These are phyloP conservation scores for Molorchus minor DNA, from an alignment of 2,888 invertebrate species.

Conservation along the genomic window DNA sequence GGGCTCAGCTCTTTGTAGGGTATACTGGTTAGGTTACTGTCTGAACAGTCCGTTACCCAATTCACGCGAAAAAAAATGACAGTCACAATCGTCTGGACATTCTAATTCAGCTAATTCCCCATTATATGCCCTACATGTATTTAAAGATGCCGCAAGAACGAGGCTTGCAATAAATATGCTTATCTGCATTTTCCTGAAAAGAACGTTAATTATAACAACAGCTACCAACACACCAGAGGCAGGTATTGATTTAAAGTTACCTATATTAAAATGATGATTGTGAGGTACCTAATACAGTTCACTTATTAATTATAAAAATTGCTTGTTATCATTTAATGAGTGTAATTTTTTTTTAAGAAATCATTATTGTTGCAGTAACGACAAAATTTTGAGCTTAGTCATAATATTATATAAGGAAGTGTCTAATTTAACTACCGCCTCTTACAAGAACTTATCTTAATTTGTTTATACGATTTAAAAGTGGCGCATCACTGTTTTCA, in stretches of 20 bases:
- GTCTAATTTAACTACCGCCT: neutral
- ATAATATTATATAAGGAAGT: neutral
- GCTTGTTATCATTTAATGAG: too few relatives aligned
- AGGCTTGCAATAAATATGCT: slow-evolving; percentile 27
- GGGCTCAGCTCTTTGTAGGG: slow-evolving; percentile 75
- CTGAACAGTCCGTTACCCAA: slow-evolving; percentile 81
- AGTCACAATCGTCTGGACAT: slow-evolving; percentile 79
- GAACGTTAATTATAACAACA: too few relatives aligned
- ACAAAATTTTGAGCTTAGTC: neutral
- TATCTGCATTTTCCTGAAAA: slow-evolving; percentile 42
- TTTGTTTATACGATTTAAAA: neutral
- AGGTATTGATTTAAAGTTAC: too few relatives aligned
- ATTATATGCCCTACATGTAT: slow-evolving; percentile 60
- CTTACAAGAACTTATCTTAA: neutral
- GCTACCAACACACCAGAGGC: too few relatives aligned
- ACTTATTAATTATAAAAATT: too few relatives aligned
- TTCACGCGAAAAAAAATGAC: slow-evolving; percentile 79
- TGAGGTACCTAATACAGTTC: too few relatives aligned
- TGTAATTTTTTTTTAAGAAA: neutral
- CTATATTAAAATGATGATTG: too few relatives aligned
- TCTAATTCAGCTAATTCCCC: slow-evolving; percentile 73
- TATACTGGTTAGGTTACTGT: slow-evolving; percentile 75
- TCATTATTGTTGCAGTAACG: neutral
- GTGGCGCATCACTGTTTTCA: too few relatives aligned
- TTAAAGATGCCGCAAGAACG: slow-evolving; percentile 26